Conservation (phyloP, 2,797 vertebrate genomes). For the Sebastes baramenuke region DNA sequence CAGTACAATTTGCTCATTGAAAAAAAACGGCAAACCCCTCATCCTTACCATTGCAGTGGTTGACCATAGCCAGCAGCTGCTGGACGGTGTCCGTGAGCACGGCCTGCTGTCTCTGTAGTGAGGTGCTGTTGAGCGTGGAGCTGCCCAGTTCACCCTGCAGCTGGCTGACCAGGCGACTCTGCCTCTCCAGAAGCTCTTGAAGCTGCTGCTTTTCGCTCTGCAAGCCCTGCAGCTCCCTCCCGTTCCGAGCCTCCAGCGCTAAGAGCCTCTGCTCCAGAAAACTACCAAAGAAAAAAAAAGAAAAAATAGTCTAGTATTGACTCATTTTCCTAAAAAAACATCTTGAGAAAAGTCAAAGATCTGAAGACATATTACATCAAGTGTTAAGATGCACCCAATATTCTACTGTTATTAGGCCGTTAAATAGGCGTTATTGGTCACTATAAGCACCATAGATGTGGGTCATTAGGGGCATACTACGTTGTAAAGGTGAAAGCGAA, state of each 20-base stretch:
- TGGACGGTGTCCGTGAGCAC: slow-evolving; percentile 80
- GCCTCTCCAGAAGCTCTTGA: slow-evolving; percentile 81
- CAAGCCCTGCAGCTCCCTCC: slow-evolving; percentile 78
- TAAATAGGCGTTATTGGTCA: too few relatives aligned
- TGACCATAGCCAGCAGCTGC: slow-evolving; percentile 80
- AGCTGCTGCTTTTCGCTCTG: slow-evolving; percentile 83
- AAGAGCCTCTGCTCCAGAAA: slow-evolving; percentile 84
- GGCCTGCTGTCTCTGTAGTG: slow-evolving; percentile 83
- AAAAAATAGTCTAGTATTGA: neutral
- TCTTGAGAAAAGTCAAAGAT: neutral
- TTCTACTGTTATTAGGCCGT: too few relatives aligned
- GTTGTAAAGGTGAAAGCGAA: too few relatives aligned
- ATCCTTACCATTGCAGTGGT: slow-evolving; percentile 82
- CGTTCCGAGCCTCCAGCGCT: slow-evolving; percentile 80
- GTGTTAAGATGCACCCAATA: neutral
- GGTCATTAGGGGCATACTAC: too few relatives aligned
- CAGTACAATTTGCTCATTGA: neutral
- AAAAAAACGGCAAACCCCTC: neutral
- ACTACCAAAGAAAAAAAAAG: slow-evolving; percentile 59
- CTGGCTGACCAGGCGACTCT: slow-evolving; percentile 77
- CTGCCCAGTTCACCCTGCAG: slow-evolving; percentile 82
- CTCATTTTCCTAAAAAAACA: neutral
- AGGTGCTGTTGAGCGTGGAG: slow-evolving; percentile 82
- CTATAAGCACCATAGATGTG: too few relatives aligned
- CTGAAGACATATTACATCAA: neutral